phyloP scores from a whole-genome alignment of 2,797 vertebrate species.

The Cyclura pinguis region DNA sequence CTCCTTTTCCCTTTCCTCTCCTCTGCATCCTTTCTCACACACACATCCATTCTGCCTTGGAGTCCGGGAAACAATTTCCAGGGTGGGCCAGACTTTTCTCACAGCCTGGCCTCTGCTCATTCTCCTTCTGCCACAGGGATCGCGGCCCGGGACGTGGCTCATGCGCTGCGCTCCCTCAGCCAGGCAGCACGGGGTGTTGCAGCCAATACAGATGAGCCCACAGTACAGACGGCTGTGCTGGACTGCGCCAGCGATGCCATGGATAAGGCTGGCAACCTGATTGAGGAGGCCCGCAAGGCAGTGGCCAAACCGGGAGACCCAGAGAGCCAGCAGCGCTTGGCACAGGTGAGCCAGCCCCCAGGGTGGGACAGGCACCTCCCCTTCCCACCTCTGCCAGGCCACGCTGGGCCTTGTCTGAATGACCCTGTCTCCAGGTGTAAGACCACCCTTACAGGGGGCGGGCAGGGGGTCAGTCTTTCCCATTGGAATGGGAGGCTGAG shows the following conservation, averaged over 20 bases:
- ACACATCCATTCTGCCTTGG: too few relatives aligned
- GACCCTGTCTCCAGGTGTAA: neutral
- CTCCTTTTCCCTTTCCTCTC: too few relatives aligned
- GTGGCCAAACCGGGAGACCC: slow-evolving; percentile 92
- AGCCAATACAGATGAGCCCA: slow-evolving; percentile 84
- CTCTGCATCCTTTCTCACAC: too few relatives aligned
- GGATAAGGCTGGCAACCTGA: slow-evolving; percentile 95
- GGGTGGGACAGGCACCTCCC: neutral
- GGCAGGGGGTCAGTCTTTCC: accelerated
- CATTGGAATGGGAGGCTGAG: neutral
- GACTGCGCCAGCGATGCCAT: slow-evolving; percentile 92
- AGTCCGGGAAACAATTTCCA: too few relatives aligned
- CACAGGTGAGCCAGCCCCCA: slow-evolving; percentile 83
- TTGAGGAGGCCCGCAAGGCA: slow-evolving; percentile 94
- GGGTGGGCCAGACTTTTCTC: too few relatives aligned
- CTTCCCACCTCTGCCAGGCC: too few relatives aligned
- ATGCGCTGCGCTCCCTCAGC: slow-evolving; percentile 90
- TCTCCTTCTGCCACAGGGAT: slow-evolving; percentile 80
- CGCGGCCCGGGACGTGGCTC: slow-evolving; percentile 94
- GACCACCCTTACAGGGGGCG: too few relatives aligned
- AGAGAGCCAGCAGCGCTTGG: slow-evolving; percentile 94
- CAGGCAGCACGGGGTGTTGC: slow-evolving; percentile 92
- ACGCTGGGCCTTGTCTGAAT: too few relatives aligned
- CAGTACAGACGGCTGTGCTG: slow-evolving; percentile 87
- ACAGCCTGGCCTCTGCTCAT: neutral